These are phyloP conservation scores for Zosterops hypoxanthus DNA, from an alignment of 2,113 vertebrate genomes.

Conservation along the genomic window DNA sequence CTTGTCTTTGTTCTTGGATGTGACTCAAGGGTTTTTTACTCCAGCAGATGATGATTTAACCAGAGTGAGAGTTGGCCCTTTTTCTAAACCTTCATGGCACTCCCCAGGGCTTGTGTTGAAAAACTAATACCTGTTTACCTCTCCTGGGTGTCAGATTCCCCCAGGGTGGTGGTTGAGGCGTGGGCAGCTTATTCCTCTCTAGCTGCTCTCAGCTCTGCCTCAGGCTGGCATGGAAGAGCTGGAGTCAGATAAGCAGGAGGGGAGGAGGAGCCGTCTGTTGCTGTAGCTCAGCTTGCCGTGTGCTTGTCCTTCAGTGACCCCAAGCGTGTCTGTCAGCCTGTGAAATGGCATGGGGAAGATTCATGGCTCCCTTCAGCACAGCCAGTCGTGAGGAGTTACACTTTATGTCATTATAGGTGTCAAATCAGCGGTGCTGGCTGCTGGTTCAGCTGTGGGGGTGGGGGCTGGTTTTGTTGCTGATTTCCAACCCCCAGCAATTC, in stretches of 20 bases:
- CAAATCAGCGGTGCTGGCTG: background rate
- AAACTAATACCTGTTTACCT: background rate
- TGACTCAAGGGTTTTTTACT: background rate
- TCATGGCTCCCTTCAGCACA: background rate
- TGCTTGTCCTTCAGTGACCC: background rate
- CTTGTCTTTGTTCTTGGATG: background rate
- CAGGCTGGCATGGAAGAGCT: background rate
- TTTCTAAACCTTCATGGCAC: background rate
- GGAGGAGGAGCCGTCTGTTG: background rate
- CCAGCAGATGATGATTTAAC: background rate
- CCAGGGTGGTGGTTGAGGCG: background rate
- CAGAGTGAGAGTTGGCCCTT: background rate
- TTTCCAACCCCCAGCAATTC: background rate
- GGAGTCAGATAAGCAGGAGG: background rate
- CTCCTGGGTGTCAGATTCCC: background rate
- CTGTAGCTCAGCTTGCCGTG: background rate
- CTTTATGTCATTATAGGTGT: background rate
- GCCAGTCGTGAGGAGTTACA: background rate
- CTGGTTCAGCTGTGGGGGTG: background rate
- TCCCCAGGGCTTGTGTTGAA: background rate
- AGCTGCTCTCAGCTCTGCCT: background rate
- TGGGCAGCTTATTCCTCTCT: background rate
- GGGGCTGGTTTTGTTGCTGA: background rate
- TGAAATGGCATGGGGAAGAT: background rate
- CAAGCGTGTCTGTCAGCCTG: background rate